phyloP scores from a whole-genome alignment of 2,888 invertebrate genomes.

The Standfussiana lucernea region DNA sequence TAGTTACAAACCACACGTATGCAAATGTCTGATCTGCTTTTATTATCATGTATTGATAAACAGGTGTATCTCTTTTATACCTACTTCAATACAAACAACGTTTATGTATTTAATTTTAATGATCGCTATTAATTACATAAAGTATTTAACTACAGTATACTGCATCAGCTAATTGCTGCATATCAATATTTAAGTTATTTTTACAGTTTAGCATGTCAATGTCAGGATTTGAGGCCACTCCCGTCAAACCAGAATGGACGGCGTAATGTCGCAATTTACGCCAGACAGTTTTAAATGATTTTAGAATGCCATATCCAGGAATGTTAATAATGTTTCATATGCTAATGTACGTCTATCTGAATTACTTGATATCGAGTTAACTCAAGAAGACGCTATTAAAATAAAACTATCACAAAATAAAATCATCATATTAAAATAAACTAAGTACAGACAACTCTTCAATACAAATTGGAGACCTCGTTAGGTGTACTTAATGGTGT shows the following conservation, averaged over 20 bases:
- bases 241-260: slow-evolving; percentile 29
- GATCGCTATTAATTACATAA: slow-evolving; percentile 6
- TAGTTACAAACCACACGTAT: slow-evolving; percentile 43
- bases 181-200: slow-evolving; percentile 18
- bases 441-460: slow-evolving; percentile 59
- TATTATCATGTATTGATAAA: slow-evolving; percentile 39
- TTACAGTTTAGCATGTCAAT: slow-evolving; percentile 11
- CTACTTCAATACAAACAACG: slow-evolving; percentile 32
- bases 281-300: slow-evolving; percentile 18
- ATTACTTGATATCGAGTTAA: slow-evolving; percentile 23
- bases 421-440: slow-evolving; percentile 41
- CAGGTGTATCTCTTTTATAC: slow-evolving; percentile 23
- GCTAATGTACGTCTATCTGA: not conserved
- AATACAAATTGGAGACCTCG: slow-evolving; percentile 42
- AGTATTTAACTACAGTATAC: slow-evolving; percentile 24
- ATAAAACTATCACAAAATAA: slow-evolving; percentile 51
- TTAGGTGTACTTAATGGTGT: slow-evolving; percentile 45
- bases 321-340: slow-evolving; percentile 48
- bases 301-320: slow-evolving; percentile 47
- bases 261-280: slow-evolving; percentile 32
- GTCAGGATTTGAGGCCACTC: too few relatives aligned
- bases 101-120: slow-evolving; percentile 19
- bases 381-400: slow-evolving; percentile 17
- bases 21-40: slow-evolving; percentile 24
- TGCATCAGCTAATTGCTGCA: slow-evolving; percentile 21